Conservation (phyloP, 2,888 invertebrate genomes). For the Seira sanloemensis region DNA sequence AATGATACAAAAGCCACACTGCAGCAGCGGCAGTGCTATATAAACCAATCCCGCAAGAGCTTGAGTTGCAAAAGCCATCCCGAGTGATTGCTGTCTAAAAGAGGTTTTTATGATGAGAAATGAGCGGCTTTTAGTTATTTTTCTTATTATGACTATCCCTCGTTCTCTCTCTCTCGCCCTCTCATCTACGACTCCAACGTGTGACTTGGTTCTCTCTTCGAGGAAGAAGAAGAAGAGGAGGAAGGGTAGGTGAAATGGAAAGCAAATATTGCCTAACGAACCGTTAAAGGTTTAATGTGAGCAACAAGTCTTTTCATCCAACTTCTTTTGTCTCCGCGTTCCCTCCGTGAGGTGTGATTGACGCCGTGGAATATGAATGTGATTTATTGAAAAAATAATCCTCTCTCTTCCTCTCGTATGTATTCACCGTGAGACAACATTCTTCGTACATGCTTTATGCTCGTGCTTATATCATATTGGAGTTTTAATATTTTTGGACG, state of each 20-base stretch:
- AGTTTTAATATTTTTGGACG: no score
- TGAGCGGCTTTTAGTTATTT: slow-evolving; percentile 36
- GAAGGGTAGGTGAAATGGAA: not conserved
- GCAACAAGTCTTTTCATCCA: slow-evolving; percentile 22
- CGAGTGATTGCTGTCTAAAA: not conserved
- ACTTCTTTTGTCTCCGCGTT: slow-evolving; percentile 43
- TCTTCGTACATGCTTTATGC: not conserved
- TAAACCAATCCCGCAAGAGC: no score
- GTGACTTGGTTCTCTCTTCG: slow-evolving; percentile 24
- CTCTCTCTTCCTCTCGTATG: no score
- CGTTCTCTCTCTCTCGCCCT: not conserved
- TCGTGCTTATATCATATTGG: no score
- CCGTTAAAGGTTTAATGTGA: slow-evolving; percentile 24
- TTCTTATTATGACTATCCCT: slow-evolving; percentile 21
- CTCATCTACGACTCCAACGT: no score
- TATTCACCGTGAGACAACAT: not conserved
- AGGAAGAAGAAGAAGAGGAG: not conserved
- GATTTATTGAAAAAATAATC: not conserved
- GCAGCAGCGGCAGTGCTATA: not conserved
- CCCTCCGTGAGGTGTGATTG: slow-evolving; percentile 31
- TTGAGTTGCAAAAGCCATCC: not conserved
- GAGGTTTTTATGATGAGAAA: slow-evolving; percentile 20
- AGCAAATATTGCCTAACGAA: slow-evolving; percentile 49
- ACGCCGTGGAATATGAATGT: slow-evolving; percentile 33
- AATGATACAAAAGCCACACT: not conserved